These are phyloP conservation scores for Rhimphoctona megacephalus DNA, from an alignment of 2,888 invertebrate genomes.

Conservation along the genomic window DNA sequence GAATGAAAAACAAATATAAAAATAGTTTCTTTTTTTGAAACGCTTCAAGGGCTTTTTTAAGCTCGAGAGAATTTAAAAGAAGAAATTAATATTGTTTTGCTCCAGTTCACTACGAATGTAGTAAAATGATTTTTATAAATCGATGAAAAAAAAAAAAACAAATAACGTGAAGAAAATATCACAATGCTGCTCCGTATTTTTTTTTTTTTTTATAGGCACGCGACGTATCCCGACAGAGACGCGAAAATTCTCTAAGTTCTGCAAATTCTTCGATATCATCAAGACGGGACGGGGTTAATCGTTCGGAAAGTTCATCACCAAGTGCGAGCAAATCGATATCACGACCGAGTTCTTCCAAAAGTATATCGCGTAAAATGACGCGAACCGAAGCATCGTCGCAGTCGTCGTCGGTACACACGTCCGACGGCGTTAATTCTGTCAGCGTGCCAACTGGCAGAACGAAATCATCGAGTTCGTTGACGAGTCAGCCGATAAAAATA, in stretches of 20 bases:
- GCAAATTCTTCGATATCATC: conserved; percentile 53
- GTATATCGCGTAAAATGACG: conserved; percentile 78
- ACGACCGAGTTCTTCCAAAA: conserved; percentile 76
- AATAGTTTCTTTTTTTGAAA: neutral
- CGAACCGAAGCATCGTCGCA: conserved; percentile 76
- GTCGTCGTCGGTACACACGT: conserved; percentile 29
- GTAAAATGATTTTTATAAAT: neutral
- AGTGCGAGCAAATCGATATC: conserved; percentile 73
- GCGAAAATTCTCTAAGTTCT: conserved; percentile 66
- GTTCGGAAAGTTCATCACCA: conserved; percentile 47
- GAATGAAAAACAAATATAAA: neutral
- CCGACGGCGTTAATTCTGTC: conserved; percentile 72
- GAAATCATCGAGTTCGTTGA: conserved; percentile 80
- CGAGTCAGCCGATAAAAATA: conserved; percentile 81
- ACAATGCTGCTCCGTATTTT: neutral
- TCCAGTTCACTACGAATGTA: neutral
- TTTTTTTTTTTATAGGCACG: conserved; percentile 53
- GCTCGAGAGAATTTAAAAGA: neutral
- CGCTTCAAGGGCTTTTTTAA: neutral
- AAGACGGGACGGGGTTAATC: conserved; percentile 35
- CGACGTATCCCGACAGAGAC: conserved; percentile 67
- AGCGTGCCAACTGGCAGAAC: conserved; percentile 82
- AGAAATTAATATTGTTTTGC: neutral
- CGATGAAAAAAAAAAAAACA: neutral
- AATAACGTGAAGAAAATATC: neutral